These are phyloP conservation scores for Caenorhabditis briggsae DNA, from an alignment of 1,140 invertebrate genomes.

Conservation along the genomic window DNA sequence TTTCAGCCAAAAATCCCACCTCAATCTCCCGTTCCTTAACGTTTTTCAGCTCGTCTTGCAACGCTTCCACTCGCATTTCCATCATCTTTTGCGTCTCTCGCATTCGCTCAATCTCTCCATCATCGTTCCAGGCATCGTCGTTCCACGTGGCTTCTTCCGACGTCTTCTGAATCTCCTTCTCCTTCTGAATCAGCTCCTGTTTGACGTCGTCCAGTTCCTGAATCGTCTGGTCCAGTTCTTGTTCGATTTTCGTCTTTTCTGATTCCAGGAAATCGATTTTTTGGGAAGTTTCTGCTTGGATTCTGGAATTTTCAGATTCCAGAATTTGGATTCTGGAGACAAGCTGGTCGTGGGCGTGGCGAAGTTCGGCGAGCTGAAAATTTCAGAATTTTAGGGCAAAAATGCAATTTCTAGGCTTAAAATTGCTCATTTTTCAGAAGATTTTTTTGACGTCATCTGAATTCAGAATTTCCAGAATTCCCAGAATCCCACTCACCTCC, in stretches of 20 bases:
- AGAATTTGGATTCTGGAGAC: background rate
- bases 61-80: conserved; percentile 20
- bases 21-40: background rate
- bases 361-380: background rate
- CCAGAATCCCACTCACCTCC: too few relatives aligned
- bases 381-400: background rate
- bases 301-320: background rate
- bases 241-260: background rate
- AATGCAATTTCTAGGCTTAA: background rate
- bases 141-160: background rate
- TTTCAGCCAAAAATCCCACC: background rate
- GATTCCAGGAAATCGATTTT: background rate
- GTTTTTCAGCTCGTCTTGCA: background rate
- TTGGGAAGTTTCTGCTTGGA: background rate
- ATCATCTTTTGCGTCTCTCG: conserved; percentile 3
- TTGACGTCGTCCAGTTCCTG: background rate
- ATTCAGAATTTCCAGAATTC: too few relatives aligned
- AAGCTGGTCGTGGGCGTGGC: background rate
- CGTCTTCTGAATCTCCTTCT: background rate
- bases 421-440: background rate
- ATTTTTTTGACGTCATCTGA: background rate
- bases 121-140: background rate
- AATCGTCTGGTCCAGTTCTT: background rate
- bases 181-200: background rate
- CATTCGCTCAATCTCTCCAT: background rate